Evolutionary conservation across 2,113 vertebrate species (phyloP).

Genomic region (Proteles cristata): DNA sequence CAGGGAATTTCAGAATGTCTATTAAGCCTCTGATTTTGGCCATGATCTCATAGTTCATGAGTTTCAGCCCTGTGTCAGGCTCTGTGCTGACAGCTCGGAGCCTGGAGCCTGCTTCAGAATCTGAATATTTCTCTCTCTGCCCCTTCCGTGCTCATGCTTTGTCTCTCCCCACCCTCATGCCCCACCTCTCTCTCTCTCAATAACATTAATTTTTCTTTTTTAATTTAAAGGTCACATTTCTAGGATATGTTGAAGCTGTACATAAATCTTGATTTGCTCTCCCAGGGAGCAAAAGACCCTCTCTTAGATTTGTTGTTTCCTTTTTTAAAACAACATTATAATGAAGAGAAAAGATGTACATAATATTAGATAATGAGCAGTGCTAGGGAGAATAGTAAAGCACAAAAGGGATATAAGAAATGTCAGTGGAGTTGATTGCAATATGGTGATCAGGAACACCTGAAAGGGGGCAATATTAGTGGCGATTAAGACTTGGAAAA

Average conservation of each 20-base stretch:
- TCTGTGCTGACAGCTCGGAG: too few species aligned
- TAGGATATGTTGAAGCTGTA: background rate
- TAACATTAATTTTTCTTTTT: too few species aligned
- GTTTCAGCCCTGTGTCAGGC: too few species aligned
- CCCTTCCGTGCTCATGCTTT: too few species aligned
- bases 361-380: background rate
- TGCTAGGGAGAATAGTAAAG: background rate
- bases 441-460: rapidly evolving
- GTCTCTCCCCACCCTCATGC: too few species aligned
- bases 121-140: too few species aligned
- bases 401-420: background rate
- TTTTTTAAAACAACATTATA: background rate
- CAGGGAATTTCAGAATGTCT: background rate
- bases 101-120: too few species aligned
- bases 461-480: background rate
- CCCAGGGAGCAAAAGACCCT: background rate
- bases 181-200: too few species aligned
- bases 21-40: too few species aligned
- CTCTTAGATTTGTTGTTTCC: background rate
- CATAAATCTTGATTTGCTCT: background rate
- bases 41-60: too few species aligned
- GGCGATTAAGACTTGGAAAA: background rate
- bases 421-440: background rate
- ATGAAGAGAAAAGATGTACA: background rate
- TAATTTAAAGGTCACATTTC: background rate